Conservation (phyloP, 2,888 invertebrate species). For the Oligia fasciuncula region DNA sequence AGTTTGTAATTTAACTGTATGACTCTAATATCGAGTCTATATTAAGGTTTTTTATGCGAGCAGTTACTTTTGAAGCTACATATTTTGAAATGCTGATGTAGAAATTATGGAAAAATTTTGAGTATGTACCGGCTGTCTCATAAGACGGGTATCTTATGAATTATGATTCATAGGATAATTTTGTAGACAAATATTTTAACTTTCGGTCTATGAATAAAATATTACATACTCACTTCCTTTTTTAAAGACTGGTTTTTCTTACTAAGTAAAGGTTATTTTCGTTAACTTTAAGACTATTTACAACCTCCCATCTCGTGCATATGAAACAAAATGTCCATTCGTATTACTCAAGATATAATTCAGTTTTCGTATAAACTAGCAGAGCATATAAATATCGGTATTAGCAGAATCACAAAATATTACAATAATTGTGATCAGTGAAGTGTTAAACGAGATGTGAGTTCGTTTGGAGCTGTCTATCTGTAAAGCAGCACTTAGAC, state of each 20-base stretch:
- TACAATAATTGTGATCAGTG: conserved; percentile 33
- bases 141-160: not conserved
- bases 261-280: too few relatives aligned
- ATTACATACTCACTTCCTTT: not conserved
- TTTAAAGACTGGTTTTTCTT: not conserved
- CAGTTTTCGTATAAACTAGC: not conserved
- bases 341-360: not conserved
- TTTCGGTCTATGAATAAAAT: not conserved
- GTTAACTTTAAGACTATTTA: not conserved
- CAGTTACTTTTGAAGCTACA: not conserved
- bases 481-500: conserved; percentile 12
- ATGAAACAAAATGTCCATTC: not conserved
- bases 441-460: conserved; percentile 37
- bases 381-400: conserved; percentile 12
- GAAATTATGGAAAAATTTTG: conserved; percentile 28
- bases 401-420: conserved; percentile 26
- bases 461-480: not conserved
- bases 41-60: conserved; percentile 5
- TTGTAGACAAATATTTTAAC: conserved; percentile 10
- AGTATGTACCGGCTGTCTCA: conserved; percentile 20
- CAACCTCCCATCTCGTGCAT: not conserved
- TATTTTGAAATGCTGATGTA: conserved; percentile 33
- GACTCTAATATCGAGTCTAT: conserved; percentile 27
- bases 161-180: conserved; percentile 9
- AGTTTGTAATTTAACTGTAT: conserved; percentile 11